Base-by-base conservation (phyloP, 1,140 invertebrate genomes). In the Drosophila bocki region DNA sequence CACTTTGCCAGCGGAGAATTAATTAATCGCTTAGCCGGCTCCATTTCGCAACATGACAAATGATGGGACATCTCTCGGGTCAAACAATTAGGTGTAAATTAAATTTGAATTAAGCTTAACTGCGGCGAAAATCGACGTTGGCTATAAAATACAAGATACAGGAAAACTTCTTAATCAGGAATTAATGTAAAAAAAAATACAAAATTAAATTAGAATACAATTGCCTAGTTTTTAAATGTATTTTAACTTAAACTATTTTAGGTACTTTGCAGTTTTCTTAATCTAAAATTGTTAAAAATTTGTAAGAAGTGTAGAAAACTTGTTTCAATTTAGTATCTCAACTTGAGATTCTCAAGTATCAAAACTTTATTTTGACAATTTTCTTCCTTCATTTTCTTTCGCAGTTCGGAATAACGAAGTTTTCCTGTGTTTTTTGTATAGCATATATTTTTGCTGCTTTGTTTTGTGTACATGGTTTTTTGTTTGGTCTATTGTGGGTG, bases 81-180 rank as follows among this genome's bases (percentile, higher is more conserved):
- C 61, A 64, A 60, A 65, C 76, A 87, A 88, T 87, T 88, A 88
- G 68, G 64, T 74, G 57, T 65, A 62, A 82, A 86, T 87, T 86
- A 82, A 79, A 80, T 54, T 69, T 74, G 68, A 70, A 87, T 83
- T 88, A 77, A 48, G 53, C 51, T 68, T 68, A 50, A 87, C 65
- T 61, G 63, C 58, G 35, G 26, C 56, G 70, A 53, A 71, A 82
- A 82, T 78, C 44, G 51, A 65, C 53, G 11, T 1, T n/a, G 48
- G 17, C 42, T 50, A 60, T 19, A 42, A 29, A 29, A 42, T 32
- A n/a, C 11, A 12, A 53, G 32, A 13, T 19, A 64, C 29, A 50
- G 53, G 26, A 29, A 29, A 29, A 29, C 26, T 6, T 29, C 26
- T 6, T 29, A 7, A 29, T 29, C 26, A 29, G 26, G 5, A 29